Conservation (phyloP, 2,888 invertebrate species). For the Serripes groenlandicus region DNA sequence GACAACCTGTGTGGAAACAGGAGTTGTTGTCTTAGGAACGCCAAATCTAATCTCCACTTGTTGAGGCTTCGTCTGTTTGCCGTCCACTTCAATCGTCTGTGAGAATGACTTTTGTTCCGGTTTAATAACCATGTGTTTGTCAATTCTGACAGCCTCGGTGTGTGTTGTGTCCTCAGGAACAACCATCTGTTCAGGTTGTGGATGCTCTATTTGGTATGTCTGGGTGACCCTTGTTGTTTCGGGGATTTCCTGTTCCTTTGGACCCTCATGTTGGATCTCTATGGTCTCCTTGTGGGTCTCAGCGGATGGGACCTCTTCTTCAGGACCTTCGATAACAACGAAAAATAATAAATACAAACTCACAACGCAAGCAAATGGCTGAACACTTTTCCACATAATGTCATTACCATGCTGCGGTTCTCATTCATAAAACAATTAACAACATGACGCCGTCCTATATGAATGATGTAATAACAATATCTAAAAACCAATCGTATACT, state of each 20-base stretch:
- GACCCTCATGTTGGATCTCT: conserved; percentile 75
- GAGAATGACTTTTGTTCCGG: conserved; percentile 56
- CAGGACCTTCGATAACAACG: conserved; percentile 69
- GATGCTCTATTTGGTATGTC: conserved; percentile 60
- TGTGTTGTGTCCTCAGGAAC: conserved; percentile 70
- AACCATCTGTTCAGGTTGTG: conserved; percentile 60
- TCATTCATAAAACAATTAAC: no score
- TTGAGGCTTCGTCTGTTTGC: conserved; percentile 60
- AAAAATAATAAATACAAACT: no score
- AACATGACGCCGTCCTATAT: no score
- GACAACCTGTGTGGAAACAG: conserved; percentile 71
- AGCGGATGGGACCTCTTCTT: conserved; percentile 77
- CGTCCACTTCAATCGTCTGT: conserved; percentile 21
- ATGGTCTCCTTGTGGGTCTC: conserved; percentile 81
- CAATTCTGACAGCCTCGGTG: conserved; percentile 69
- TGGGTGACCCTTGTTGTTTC: conserved; percentile 66
- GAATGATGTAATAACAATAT: no score
- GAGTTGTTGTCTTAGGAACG: conserved; percentile 63
- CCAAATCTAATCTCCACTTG: conserved; percentile 77
- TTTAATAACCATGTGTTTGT: conserved; percentile 44
- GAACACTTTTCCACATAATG: no score
- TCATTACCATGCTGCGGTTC: no score
- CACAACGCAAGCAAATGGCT: no score
- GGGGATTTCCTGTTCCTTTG: conserved; percentile 56
- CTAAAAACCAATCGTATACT: no score